Evolutionary conservation across 2,888 invertebrate genomes (phyloP), one percentile per base, ranked within the genome.

Genomic region (Drosophila crucigera): DNA sequence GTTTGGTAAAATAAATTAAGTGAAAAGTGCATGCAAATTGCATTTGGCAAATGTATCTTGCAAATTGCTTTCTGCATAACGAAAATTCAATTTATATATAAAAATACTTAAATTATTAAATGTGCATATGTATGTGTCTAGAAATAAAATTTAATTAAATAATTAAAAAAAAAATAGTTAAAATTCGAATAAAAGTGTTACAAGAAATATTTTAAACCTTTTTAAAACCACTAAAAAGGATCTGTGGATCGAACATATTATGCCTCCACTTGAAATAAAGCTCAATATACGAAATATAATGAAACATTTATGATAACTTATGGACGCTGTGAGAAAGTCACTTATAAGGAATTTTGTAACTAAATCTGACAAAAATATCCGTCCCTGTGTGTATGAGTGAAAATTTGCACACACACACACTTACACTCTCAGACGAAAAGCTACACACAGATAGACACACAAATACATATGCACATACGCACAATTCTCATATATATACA

Each of bases 321-420:
- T 77, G 82, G 62, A 73, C 58, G 66, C 52, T 72, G 79, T 74
- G 76, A 66, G 69, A 82, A 81, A 80, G 79, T 73, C 80, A 84
- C 93, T 91, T 93, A 93, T 92, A 93, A 92, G 93, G 93, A 90
- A 92, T 92, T 92, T 88, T 92, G 93, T 93, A 93, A 93, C 91
- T 84, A 89, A 93, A 92, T 92, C 90, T 87, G 84, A 78, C 80
- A 68, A 65, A 79, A 70, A 60, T 69, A 64, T 68, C 47, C 56
- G 53, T 63, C 30, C 68, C 61, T 81, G 74, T 78, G 74, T 76
- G 70, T 73, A 61, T 74, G 54, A 66, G 72, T 72, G 68, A 69
- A 73, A 76, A 64, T 76, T 85, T 73, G 87, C 87, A 75, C 70
- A 67, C 56, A 66, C 58, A 67, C 55, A 65, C 49, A 67, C 50